These are phyloP conservation scores for Sphaeridia pumilis DNA, from an alignment of 2,888 invertebrate species.

Conservation along the genomic window DNA sequence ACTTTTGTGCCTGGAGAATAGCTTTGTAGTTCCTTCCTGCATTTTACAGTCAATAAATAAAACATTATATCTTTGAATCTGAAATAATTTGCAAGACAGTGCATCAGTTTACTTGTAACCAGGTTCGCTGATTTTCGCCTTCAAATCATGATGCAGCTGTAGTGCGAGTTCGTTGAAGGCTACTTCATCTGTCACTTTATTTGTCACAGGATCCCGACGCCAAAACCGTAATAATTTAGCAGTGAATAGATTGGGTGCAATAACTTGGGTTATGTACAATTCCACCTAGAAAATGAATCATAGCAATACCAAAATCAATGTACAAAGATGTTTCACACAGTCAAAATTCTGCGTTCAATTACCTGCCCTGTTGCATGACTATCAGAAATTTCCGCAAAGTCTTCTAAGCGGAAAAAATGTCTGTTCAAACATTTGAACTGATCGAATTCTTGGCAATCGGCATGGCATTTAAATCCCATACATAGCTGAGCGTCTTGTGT, in stretches of 20 bases:
- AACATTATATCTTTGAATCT: background rate
- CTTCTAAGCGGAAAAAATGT: conserved; percentile 7
- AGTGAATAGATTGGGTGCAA: conserved; percentile 8
- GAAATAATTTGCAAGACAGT: too few species aligned
- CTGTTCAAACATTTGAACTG: background rate
- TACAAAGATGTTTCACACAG: too few species aligned
- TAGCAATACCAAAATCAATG: background rate
- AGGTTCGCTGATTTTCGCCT: background rate
- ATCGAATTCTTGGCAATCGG: conserved; percentile 6
- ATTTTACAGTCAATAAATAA: background rate
- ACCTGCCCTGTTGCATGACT: conserved; percentile 10
- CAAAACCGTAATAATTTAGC: conserved; percentile 10
- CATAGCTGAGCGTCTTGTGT: conserved; percentile 2
- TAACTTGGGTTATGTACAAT: conserved; percentile 4
- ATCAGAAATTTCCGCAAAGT: background rate
- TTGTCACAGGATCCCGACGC: conserved; percentile 5
- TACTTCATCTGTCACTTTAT: background rate
- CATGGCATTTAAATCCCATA: conserved; percentile 11
- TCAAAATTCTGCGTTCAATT: too few species aligned
- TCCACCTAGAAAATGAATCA: conserved; percentile 6
- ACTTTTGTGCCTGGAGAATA: conserved; percentile 11
- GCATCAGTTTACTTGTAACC: background rate
- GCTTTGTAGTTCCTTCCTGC: background rate
- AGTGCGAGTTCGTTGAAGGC: conserved; percentile 2
- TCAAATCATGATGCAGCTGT: background rate